Conservation (phyloP, 2,113 vertebrate species). For the Otolemur garnettii region DNA sequence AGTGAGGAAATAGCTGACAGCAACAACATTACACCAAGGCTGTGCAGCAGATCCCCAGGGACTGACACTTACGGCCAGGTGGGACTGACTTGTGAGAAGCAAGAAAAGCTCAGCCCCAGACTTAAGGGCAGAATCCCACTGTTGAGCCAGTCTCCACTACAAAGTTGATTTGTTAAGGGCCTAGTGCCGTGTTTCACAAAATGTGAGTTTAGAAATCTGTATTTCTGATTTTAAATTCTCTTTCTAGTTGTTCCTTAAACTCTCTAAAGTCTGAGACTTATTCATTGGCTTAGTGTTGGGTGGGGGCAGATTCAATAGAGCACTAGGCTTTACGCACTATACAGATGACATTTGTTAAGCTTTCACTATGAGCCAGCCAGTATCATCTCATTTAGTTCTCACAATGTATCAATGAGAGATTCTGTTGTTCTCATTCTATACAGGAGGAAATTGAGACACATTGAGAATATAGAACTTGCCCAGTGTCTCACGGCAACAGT, state of each 20-base stretch:
- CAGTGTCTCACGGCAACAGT: background rate
- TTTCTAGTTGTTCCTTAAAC: constrained; percentile 1
- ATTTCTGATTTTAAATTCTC: background rate
- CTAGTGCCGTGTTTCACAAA: background rate
- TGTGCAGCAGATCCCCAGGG: background rate
- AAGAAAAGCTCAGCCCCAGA: background rate
- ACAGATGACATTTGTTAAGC: background rate
- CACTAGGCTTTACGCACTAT: background rate
- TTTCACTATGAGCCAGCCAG: background rate
- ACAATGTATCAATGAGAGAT: background rate
- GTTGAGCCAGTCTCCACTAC: background rate
- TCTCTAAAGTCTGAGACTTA: background rate
- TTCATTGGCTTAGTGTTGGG: too few species aligned
- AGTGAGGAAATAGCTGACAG: background rate
- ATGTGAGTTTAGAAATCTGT: background rate
- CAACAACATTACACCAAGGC: background rate
- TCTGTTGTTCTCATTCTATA: background rate
- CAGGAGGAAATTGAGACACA: constrained; percentile 12
- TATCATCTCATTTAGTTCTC: background rate
- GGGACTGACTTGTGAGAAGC: background rate
- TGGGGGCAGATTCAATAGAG: background rate
- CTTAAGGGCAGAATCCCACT: background rate
- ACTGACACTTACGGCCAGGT: background rate
- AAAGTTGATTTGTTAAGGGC: background rate
- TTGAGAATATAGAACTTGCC: background rate